A percentile compares a stretch with the other conserved stretches of the same genome.
Conservation (phyloP, 53 echinoderm and acorn worm species). For the Holothuria leucospilota region DNA sequence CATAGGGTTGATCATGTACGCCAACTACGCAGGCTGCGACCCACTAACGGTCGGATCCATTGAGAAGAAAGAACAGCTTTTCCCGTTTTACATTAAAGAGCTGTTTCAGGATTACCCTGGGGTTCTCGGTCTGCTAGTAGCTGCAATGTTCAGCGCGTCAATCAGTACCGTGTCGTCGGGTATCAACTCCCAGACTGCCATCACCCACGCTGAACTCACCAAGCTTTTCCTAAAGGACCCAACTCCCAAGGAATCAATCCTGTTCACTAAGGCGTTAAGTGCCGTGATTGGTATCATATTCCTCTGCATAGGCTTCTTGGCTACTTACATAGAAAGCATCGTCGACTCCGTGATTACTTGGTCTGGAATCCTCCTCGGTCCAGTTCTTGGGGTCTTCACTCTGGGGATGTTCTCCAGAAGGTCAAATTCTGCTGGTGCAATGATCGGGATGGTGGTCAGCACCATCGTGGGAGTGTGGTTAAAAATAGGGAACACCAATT, state of each 20-base stretch:
- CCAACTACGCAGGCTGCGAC: slow-evolving; percentile 20
- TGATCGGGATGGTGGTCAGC: not conserved
- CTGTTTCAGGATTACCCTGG: slow-evolving; percentile 8
- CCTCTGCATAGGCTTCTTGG: not conserved
- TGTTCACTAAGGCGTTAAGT: slow-evolving; percentile 5
- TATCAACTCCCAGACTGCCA: slow-evolving; percentile 9
- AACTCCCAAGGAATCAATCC: not conserved
- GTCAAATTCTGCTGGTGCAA: not conserved
- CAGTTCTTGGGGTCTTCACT: slow-evolving; percentile 10
- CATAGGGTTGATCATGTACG: slow-evolving; percentile 14
- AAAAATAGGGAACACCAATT: not conserved
- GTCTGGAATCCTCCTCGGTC: slow-evolving; percentile 12
- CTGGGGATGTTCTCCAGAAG: slow-evolving; percentile 11
- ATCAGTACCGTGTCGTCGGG: slow-evolving; percentile 18
- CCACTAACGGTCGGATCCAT: not conserved
- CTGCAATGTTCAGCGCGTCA: slow-evolving; percentile 7
- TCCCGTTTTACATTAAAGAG: slow-evolving; percentile 7
- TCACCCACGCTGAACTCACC: slow-evolving; percentile 4
- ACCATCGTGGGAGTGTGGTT: slow-evolving; percentile 2
- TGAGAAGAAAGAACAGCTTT: slow-evolving; percentile 8
- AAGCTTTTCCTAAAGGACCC: slow-evolving; percentile 1
- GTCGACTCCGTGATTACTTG: slow-evolving; percentile 3
- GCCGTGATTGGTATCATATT: slow-evolving; percentile 7
- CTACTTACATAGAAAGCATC: slow-evolving; percentile 20
- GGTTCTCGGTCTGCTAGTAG: slow-evolving; percentile 7